A percentile compares a stretch with the other conserved stretches of the same genome.
These are phyloP conservation scores for Tapera naevia DNA, from an alignment of 2,797 vertebrate species.

Conservation along the genomic window DNA sequence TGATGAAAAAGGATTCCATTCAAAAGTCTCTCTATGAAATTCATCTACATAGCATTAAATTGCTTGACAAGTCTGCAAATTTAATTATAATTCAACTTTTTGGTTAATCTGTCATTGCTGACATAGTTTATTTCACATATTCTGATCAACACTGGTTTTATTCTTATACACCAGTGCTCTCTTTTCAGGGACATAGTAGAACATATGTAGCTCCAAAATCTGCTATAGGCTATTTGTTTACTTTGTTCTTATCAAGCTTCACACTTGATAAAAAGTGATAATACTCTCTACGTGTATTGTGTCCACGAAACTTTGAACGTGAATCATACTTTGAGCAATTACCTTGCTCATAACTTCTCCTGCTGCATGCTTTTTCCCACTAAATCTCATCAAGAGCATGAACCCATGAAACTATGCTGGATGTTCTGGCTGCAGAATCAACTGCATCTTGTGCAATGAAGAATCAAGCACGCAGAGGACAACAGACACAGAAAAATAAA, in stretches of 20 bases:
- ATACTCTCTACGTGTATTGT: not conserved
- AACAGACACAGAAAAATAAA: not conserved
- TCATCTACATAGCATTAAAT: conserved; percentile 72
- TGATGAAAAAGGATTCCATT: conserved; percentile 73
- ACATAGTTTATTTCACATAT: conserved; percentile 62
- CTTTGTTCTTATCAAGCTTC: conserved; percentile 27
- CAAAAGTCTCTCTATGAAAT: conserved; percentile 68
- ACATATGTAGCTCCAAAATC: conserved; percentile 22
- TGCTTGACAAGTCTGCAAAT: conserved; percentile 69
- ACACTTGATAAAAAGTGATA: conserved; percentile 27
- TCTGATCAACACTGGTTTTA: conserved; percentile 55
- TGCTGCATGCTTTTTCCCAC: not conserved
- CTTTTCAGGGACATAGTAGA: conserved; percentile 37
- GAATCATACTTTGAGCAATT: not conserved
- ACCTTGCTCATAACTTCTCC: not conserved
- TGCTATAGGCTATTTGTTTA: conserved; percentile 8
- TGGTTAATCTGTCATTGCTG: conserved; percentile 67
- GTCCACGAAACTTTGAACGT: conserved; percentile 12
- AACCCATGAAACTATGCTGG: not conserved
- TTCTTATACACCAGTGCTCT: conserved; percentile 47
- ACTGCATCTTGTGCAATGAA: not conserved
- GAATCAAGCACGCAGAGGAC: not conserved
- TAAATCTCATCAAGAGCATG: not conserved
- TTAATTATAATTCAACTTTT: conserved; percentile 71
- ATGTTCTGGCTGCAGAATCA: not conserved